phyloP scores from a whole-genome alignment of 2,797 vertebrate genomes.

The Oryzias sinensis region DNA sequence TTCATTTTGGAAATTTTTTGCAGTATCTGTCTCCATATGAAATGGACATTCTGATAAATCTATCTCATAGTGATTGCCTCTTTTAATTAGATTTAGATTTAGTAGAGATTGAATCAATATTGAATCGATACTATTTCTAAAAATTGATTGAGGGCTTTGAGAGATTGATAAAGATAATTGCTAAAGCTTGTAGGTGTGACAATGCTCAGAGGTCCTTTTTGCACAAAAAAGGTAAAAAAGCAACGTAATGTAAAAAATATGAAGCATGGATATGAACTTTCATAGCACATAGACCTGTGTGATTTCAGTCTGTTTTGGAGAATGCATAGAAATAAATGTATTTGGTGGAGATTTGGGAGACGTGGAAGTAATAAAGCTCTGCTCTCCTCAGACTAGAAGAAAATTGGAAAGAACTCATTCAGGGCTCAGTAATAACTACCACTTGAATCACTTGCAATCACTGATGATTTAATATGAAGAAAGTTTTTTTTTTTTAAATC shows the following conservation, averaged over 20 bases:
- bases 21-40: too few relatives aligned
- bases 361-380: constrained; percentile 48
- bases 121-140: too few relatives aligned
- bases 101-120: too few relatives aligned
- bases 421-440: constrained; percentile 50
- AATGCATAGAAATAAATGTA: constrained; percentile 44
- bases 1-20: too few relatives aligned
- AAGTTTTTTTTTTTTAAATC: constrained; percentile 33
- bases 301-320: constrained; percentile 41
- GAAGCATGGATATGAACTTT: constrained; percentile 55
- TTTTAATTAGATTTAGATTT: too few relatives aligned
- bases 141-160: not conserved
- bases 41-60: too few relatives aligned
- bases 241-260: constrained; percentile 63
- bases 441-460: constrained; percentile 58
- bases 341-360: constrained; percentile 38
- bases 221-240: constrained; percentile 14
- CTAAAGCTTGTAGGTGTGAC: constrained; percentile 57
- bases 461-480: constrained; percentile 70
- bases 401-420: constrained; percentile 56
- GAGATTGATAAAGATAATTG: constrained; percentile 49
- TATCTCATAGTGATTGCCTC: too few relatives aligned
- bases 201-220: constrained; percentile 44
- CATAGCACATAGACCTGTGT: constrained; percentile 39
- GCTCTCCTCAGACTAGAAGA: constrained; percentile 44